A percentile compares a stretch with the other conserved stretches of the same genome.
phyloP scores from a whole-genome alignment of 2,113 vertebrate species.

The Saguinus midas region DNA sequence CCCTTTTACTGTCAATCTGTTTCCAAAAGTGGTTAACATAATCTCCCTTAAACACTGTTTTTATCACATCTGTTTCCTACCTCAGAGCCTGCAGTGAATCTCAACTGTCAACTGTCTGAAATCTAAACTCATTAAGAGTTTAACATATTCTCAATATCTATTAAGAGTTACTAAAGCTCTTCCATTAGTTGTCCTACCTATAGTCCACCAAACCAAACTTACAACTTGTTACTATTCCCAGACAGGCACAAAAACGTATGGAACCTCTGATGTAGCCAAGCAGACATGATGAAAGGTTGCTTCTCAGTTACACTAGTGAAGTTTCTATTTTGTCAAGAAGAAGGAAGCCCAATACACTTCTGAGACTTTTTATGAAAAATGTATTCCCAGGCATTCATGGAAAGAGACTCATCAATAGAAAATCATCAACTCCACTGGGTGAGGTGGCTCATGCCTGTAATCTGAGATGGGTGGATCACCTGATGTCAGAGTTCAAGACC shows the following conservation, averaged over 20 bases:
- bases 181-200: not conserved
- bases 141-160: not conserved
- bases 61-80: slow-evolving; percentile 38
- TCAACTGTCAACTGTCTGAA: slow-evolving; percentile 6
- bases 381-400: not conserved
- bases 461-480: no score
- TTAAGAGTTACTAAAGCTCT: not conserved
- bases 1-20: slow-evolving; percentile 33
- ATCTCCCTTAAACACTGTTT: slow-evolving; percentile 53
- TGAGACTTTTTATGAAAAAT: not conserved
- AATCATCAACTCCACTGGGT: not conserved
- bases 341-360: not conserved
- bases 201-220: not conserved
- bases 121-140: slow-evolving; percentile 41
- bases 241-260: not conserved
- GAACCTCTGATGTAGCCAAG: not conserved
- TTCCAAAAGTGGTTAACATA: not conserved
- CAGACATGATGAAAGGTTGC: not conserved
- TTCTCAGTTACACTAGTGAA: not conserved
- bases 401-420: not conserved
- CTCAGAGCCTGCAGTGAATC: not conserved
- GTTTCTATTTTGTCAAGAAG: not conserved
- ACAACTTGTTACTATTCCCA: not conserved
- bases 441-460: no score
- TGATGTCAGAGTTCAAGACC: no score